Evolutionary conservation across 2,888 invertebrate genomes (phyloP).

Genomic region (Brachylomia viminalis): DNA sequence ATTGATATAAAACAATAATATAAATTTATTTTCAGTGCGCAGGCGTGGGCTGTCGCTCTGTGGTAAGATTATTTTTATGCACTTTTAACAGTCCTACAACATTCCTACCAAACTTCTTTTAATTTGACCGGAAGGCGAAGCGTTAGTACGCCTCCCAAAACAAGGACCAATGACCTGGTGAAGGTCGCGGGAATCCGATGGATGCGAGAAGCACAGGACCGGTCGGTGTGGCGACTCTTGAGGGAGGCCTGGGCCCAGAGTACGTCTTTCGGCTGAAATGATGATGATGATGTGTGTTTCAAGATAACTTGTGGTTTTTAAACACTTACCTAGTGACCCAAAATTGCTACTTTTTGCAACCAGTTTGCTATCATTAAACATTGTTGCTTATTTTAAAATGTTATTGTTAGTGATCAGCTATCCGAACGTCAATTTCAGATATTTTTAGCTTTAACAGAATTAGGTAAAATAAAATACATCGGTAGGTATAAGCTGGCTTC

Average conservation of each 20-base stretch:
- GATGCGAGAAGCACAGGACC: no score
- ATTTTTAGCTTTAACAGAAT: no score
- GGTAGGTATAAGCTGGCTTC: no score
- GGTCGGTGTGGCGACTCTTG: neutral
- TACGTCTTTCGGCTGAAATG: neutral
- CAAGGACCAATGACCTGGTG: neutral
- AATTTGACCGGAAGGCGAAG: neutral
- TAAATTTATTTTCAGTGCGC: slow-evolving; percentile 37
- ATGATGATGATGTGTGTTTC: neutral
- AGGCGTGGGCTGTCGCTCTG: neutral
- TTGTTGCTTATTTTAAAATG: no score
- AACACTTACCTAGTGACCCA: no score
- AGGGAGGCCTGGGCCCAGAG: neutral
- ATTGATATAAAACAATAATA: neutral
- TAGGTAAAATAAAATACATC: no score
- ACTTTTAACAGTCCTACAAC: neutral
- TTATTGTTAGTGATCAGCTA: no score
- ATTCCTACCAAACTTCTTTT: neutral
- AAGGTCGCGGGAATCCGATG: no score
- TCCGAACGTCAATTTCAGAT: no score
- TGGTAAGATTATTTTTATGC: slow-evolving; percentile 15
- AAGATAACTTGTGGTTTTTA: neutral
- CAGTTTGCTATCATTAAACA: no score
- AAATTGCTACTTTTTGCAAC: no score
- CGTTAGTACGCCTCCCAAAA: neutral